Conservation (phyloP, 2,888 invertebrate species). For the Mythimna vitellina region DNA sequence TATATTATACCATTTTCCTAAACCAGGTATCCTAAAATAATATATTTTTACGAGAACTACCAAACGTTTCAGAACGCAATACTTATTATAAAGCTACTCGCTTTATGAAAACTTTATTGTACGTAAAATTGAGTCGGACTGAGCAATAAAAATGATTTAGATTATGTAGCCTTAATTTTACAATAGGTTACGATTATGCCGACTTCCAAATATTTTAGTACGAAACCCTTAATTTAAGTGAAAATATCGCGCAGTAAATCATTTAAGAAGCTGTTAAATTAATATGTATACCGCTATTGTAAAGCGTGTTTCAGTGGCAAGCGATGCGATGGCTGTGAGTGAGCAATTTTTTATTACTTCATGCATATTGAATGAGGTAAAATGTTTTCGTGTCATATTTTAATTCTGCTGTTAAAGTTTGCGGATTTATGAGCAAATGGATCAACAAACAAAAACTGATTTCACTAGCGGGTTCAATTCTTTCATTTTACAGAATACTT, state of each 20-base stretch:
- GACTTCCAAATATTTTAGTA: slow-evolving; percentile 60
- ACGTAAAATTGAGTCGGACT: slow-evolving; percentile 65
- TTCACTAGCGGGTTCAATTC: neutral
- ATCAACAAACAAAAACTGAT: neutral
- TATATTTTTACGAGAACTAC: slow-evolving; percentile 58
- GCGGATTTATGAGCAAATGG: slow-evolving; percentile 25
- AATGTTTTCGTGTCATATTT: slow-evolving; percentile 38
- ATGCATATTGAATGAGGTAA: slow-evolving; percentile 49
- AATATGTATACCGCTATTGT: slow-evolving; percentile 74
- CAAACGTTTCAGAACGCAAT: slow-evolving; percentile 42
- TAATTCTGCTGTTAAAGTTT: slow-evolving; percentile 7
- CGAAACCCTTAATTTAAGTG: slow-evolving; percentile 69
- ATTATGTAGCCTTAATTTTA: slow-evolving; percentile 68
- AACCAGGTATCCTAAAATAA: slow-evolving; percentile 58
- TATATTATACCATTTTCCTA: slow-evolving; percentile 41
- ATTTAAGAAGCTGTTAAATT: slow-evolving; percentile 76
- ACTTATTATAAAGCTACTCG: slow-evolving; percentile 48
- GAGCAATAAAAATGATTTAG: slow-evolving; percentile 67
- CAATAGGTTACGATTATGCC: slow-evolving; percentile 66
- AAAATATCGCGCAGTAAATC: slow-evolving; percentile 75
- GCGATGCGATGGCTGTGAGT: slow-evolving; percentile 50
- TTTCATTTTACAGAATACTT: neutral
- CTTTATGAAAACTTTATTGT: slow-evolving; percentile 63
- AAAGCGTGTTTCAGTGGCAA: slow-evolving; percentile 52
- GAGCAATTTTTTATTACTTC: slow-evolving; percentile 46